Evolutionary conservation across 2,888 invertebrate species (phyloP).

Genomic region (Odontothrips loti): DNA sequence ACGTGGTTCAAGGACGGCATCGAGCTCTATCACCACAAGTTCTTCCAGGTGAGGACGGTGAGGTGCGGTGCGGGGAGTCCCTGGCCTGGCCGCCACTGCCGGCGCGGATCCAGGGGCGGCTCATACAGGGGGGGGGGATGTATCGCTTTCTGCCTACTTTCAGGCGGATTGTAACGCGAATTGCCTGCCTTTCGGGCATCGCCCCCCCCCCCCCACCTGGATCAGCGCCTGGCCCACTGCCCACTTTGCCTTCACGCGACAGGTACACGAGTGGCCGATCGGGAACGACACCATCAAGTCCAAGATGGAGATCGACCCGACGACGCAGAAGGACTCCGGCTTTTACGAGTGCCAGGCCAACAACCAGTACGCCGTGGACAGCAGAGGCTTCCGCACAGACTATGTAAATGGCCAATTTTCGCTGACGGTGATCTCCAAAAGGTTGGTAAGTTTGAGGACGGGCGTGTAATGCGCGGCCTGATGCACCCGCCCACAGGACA

Average conservation of each 20-base stretch:
- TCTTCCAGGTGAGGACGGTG: conserved; percentile 56
- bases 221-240: no score
- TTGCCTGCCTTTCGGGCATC: no score
- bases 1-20: conserved; percentile 75
- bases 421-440: conserved; percentile 22
- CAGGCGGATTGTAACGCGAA: no score
- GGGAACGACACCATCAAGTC: conserved; percentile 63
- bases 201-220: no score
- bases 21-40: conserved; percentile 66
- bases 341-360: conserved; percentile 69
- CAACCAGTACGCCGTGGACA: conserved; percentile 65
- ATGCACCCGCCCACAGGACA: not conserved
- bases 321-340: conserved; percentile 67
- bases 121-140: no score
- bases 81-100: no score
- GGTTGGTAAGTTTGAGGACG: not conserved
- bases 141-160: no score
- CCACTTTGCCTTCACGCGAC: conserved; percentile 38
- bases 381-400: conserved; percentile 63
- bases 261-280: conserved; percentile 64
- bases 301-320: conserved; percentile 70
- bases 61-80: not conserved
- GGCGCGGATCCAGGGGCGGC: no score
- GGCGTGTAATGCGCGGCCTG: no score
- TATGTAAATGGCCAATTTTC: conserved; percentile 42